Evolutionary conservation across 2,888 invertebrate genomes (phyloP), one percentile per base, ranked within the genome.

Genomic region (Leptinotarsa juncta): DNA sequence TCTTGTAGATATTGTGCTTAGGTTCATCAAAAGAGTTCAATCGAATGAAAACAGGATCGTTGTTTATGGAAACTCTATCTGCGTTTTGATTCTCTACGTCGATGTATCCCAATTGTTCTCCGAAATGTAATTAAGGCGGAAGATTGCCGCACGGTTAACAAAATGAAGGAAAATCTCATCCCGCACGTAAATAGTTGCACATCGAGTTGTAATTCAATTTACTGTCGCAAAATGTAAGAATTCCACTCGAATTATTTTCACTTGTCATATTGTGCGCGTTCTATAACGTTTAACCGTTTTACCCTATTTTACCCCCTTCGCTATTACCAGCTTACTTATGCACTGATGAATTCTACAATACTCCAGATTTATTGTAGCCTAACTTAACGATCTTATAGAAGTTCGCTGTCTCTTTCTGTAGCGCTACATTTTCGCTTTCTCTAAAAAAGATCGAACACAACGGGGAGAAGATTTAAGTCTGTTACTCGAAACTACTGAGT

Each of bases 161-260:
- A 77, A 77, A 77, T 73, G 72, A 70, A 71, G 76, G 77, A 72
- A 72, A 73, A 77, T 74, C 71, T 62, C 71, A 57, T 70, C 70
- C 75, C 65, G 75, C 67, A 65, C 77, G 32, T 72, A 79, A 77
- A 79, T 79, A 79, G 78, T 77, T 79, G 79, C 80, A 77, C 80
- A 80, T 80, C 75, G 78, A 79, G 80, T 78, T 78, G 78, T 80
- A 80, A 80, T 82, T 82, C 81, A 81, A 82, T 83, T 83, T 82
- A 78, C 77, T 80, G 79, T 79, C 77, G 85, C 84, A 83, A 83
- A 86, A 86, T 87, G 87, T 87, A 88, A 87, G 88, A 88, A 88
- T 87, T 87, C 86, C 88, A 85, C 87, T 84, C 86, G 88, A 87
- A 87, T 87, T 87, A 86, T 85, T 85, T 85, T 83, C 85, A 83